A percentile compares a stretch with the other conserved stretches of the same genome.
Evolutionary conservation across 2,797 vertebrate species (phyloP).

Genomic region (Anas capensis): DNA sequence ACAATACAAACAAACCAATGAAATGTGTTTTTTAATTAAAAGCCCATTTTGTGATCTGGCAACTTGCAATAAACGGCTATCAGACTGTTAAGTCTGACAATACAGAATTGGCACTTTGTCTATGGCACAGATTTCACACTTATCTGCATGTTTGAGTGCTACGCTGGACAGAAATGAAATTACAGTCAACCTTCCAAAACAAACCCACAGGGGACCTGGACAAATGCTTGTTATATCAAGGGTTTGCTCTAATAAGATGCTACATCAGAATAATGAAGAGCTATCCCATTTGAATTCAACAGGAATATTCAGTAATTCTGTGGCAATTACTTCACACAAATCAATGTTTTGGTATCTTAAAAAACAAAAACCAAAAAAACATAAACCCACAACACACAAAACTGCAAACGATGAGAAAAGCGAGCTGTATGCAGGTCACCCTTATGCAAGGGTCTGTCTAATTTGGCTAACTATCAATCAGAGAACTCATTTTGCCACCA

Average conservation of each 20-base stretch:
- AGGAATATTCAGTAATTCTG: background rate
- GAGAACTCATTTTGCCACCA: rapidly evolving
- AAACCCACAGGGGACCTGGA: background rate
- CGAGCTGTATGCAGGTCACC: background rate
- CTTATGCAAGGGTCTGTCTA: background rate
- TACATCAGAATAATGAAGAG: background rate
- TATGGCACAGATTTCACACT: background rate
- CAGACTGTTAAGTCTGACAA: background rate
- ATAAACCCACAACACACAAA: background rate
- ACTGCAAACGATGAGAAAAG: background rate
- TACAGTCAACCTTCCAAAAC: background rate
- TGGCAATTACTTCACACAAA: background rate
- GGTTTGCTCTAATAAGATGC: background rate
- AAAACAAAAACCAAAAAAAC: background rate
- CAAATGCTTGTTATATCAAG: rapidly evolving
- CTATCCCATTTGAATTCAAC: background rate
- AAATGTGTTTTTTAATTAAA: conserved; percentile 20
- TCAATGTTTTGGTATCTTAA: background rate
- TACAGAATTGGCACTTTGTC: background rate
- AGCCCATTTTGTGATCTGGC: background rate
- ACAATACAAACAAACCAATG: background rate
- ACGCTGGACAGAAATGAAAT: background rate
- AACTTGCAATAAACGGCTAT: background rate
- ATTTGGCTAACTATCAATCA: background rate
- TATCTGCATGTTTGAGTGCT: background rate